Conservation (phyloP, 2,888 invertebrate genomes). For the Metopia argyrocephala region DNA sequence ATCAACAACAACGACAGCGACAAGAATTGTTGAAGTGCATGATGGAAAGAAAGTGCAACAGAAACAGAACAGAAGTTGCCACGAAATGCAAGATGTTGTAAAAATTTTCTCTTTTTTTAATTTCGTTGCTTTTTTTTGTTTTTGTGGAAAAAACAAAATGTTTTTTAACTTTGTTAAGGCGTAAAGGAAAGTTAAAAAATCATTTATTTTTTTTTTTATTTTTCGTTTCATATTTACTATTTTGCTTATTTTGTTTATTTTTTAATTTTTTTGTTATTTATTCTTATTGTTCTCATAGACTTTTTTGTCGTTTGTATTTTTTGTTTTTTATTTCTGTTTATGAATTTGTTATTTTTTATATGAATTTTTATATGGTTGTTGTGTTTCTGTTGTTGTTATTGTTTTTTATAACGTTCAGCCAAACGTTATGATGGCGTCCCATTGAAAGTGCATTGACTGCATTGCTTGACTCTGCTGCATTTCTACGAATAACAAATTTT, state of each 20-base stretch:
- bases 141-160: constrained; percentile 34
- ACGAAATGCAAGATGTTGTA: constrained; percentile 41
- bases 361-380: constrained; percentile 14
- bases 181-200: constrained; percentile 40
- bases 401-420: constrained; percentile 57
- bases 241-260: constrained; percentile 21
- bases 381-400: constrained; percentile 27
- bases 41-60: not conserved
- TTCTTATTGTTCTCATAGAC: constrained; percentile 31
- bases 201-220: constrained; percentile 43
- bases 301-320: not conserved
- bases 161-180: constrained; percentile 55
- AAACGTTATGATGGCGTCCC: constrained; percentile 62
- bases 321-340: constrained; percentile 24
- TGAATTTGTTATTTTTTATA: not conserved
- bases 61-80: constrained; percentile 28
- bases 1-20: constrained; percentile 13
- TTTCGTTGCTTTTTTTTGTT: constrained; percentile 21
- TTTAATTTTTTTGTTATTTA: constrained; percentile 22
- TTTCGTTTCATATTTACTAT: constrained; percentile 23
- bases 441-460: constrained; percentile 65
- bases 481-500: constrained; percentile 24
- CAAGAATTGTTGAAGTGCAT: not conserved
- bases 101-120: constrained; percentile 24
- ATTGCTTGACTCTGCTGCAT: constrained; percentile 43